phyloP scores from a whole-genome alignment of 2,113 vertebrate genomes.

The Corvus moneduloides region DNA sequence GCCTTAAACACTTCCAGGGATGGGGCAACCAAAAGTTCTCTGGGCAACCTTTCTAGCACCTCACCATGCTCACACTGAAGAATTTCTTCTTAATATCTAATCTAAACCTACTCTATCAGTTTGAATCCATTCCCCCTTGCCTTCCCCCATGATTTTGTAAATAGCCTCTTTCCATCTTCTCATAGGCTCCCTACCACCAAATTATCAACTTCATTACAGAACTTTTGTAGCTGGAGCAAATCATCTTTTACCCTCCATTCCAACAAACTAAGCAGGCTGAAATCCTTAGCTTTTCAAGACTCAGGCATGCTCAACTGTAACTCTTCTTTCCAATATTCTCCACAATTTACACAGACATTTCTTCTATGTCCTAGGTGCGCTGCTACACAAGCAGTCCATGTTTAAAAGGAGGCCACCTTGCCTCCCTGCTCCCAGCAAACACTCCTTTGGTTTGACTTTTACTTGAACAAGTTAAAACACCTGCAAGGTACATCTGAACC shows the following conservation, averaged over 20 bases:
- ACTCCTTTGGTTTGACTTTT: background rate
- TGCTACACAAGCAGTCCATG: background rate
- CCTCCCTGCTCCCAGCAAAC: background rate
- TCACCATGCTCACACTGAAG: background rate
- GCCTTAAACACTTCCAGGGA: background rate
- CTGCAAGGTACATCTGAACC: background rate
- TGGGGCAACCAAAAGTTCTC: background rate
- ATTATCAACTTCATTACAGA: background rate
- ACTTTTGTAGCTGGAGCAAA: background rate
- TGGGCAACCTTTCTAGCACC: background rate
- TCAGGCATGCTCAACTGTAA: rapidly evolving
- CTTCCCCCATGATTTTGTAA: background rate
- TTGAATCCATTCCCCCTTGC: background rate
- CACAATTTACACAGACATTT: background rate
- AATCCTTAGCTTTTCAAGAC: background rate
- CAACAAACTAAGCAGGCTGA: background rate
- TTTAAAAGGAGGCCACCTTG: background rate
- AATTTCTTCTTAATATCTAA: background rate
- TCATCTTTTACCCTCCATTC: background rate
- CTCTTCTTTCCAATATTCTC: background rate
- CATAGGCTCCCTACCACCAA: background rate
- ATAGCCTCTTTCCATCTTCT: background rate
- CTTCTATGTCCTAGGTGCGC: background rate
- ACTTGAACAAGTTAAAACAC: background rate
- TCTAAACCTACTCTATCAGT: background rate